phyloP scores from a whole-genome alignment of 2,797 vertebrate genomes.

The Phaenicophaeus curvirostris region DNA sequence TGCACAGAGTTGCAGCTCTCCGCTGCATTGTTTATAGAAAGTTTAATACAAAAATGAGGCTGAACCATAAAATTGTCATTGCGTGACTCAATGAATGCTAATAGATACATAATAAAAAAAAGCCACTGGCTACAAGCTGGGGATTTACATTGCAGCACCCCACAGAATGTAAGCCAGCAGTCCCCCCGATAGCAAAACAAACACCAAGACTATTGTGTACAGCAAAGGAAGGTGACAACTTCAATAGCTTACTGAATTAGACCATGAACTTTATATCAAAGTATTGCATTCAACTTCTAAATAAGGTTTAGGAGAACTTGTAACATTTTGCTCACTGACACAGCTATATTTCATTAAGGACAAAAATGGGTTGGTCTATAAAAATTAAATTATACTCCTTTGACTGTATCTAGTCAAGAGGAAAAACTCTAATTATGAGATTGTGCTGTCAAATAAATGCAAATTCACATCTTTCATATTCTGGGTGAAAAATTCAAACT shows the following conservation, averaged over 20 bases:
- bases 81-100: background rate
- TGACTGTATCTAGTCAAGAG: constrained; percentile 73
- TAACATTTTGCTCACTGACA: constrained; percentile 53
- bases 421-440: constrained; percentile 75
- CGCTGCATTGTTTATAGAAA: background rate
- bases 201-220: constrained; percentile 20
- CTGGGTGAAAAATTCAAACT: constrained; percentile 69
- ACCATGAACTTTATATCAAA: constrained; percentile 47
- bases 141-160: background rate
- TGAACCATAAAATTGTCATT: background rate
- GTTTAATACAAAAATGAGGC: background rate
- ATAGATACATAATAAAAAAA: background rate
- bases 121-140: background rate
- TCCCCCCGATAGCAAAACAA: background rate
- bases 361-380: constrained; percentile 71
- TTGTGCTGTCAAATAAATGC: constrained; percentile 73
- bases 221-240: constrained; percentile 44
- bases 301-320: constrained; percentile 52
- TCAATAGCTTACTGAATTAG: constrained; percentile 29
- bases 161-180: constrained; percentile 13
- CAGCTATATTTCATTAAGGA: constrained; percentile 67
- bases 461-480: constrained; percentile 70
- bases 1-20: background rate
- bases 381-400: constrained; percentile 74
- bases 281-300: constrained; percentile 60